phyloP scores from a whole-genome alignment of 2,888 invertebrate genomes.

The Archips xylosteana region DNA sequence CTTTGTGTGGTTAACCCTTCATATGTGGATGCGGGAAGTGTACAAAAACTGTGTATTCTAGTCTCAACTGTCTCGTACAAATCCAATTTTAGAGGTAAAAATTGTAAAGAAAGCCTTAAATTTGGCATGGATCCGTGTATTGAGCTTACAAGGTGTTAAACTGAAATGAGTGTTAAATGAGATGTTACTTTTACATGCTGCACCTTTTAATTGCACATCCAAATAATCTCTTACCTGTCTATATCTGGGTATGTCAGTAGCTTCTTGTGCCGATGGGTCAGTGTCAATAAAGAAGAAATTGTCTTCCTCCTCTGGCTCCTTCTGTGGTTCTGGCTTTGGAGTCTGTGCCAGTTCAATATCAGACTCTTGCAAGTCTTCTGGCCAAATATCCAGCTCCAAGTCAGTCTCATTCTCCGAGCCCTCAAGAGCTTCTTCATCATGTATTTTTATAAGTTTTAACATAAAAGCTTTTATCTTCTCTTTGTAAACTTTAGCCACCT shows the following conservation, averaged over 20 bases:
- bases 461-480: constrained; percentile 78
- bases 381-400: constrained; percentile 74
- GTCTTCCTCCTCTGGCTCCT: constrained; percentile 54
- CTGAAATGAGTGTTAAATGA: too few relatives aligned
- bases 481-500: constrained; percentile 75
- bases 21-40: too few relatives aligned
- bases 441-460: constrained; percentile 70
- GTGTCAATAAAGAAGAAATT: constrained; percentile 77
- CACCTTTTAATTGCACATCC: too few relatives aligned
- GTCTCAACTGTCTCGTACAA: too few relatives aligned
- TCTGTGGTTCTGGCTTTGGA: constrained; percentile 30
- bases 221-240: constrained; percentile 59
- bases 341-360: constrained; percentile 44
- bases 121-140: too few relatives aligned
- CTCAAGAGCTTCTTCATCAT: constrained; percentile 55
- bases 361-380: constrained; percentile 66
- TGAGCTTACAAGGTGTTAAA: too few relatives aligned
- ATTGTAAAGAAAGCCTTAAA: too few relatives aligned
- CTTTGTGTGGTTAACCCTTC: too few relatives aligned
- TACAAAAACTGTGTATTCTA: too few relatives aligned
- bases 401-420: constrained; percentile 68
- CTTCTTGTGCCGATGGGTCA: constrained; percentile 59
- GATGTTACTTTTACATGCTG: too few relatives aligned
- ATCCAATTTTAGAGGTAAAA: too few relatives aligned
- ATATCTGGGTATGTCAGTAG: constrained; percentile 67